These are phyloP conservation scores for Plodia interpunctella DNA, from an alignment of 1,140 invertebrate genomes.

Conservation along the genomic window DNA sequence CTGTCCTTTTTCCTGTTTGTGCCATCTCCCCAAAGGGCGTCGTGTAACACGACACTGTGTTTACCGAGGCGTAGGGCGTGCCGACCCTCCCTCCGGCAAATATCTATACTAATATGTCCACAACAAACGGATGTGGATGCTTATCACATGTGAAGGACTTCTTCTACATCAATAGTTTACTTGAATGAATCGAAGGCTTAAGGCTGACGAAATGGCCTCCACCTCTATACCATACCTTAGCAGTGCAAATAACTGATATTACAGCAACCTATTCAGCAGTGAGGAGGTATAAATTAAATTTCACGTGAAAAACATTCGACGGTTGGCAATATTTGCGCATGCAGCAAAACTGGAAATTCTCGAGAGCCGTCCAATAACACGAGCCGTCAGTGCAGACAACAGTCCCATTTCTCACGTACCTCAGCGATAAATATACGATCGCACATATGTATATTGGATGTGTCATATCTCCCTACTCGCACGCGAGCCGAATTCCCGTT, in stretches of 20 bases:
- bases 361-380: not conserved
- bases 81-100: slow-evolving; percentile 24
- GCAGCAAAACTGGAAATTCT: slow-evolving; percentile 4
- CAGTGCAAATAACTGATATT: too few relatives aligned
- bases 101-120: slow-evolving; percentile 2
- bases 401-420: slow-evolving; percentile 5
- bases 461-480: slow-evolving; percentile 20
- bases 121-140: not conserved
- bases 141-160: not conserved
- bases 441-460: slow-evolving; percentile 6
- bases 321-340: not conserved
- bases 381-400: not conserved
- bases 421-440: slow-evolving; percentile 3
- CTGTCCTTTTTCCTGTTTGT: slow-evolving; percentile 48
- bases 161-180: not conserved
- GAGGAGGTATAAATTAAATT: too few relatives aligned
- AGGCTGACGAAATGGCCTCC: too few relatives aligned
- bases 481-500: slow-evolving; percentile 29
- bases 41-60: slow-evolving; percentile 36
- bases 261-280: too few relatives aligned
- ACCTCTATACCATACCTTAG: too few relatives aligned
- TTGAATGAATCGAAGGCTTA: too few relatives aligned
- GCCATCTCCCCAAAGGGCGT: slow-evolving; percentile 24
- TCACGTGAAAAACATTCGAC: too few relatives aligned
- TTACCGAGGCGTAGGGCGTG: slow-evolving; percentile 39